Conservation (phyloP, 1,140 invertebrate genomes). For the Zaprionus nigranus region DNA sequence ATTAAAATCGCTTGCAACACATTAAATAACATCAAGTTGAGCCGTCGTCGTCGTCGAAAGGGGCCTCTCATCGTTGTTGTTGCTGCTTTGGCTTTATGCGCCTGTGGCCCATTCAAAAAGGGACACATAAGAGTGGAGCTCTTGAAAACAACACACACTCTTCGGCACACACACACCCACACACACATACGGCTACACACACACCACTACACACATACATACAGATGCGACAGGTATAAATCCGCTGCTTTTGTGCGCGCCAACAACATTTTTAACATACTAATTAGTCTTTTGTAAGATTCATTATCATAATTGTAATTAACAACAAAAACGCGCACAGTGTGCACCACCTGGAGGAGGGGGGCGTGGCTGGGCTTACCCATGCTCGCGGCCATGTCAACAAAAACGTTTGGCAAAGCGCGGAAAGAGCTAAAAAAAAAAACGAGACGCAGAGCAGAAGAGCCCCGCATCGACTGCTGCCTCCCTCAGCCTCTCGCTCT, state of each 20-base stretch:
- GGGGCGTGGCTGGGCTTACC: constrained; percentile 10
- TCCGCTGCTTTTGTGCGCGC: constrained; percentile 62
- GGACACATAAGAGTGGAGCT: constrained; percentile 37
- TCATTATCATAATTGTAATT: constrained; percentile 82
- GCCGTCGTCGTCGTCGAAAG: not conserved
- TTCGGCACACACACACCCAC: constrained; percentile 5
- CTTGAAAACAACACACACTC: constrained; percentile 38
- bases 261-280: constrained; percentile 77
- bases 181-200: constrained; percentile 9
- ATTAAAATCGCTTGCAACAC: constrained; percentile 36
- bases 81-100: constrained; percentile 35
- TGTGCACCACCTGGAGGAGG: constrained; percentile 6
- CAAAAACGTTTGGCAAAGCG: constrained; percentile 23
- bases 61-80: constrained; percentile 12
- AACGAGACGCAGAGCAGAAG: constrained; percentile 10
- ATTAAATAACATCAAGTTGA: constrained; percentile 43
- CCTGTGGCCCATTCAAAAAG: constrained; percentile 30
- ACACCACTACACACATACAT: constrained; percentile 9
- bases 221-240: constrained; percentile 51
- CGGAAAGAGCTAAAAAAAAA: constrained; percentile 16
- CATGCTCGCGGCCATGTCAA: constrained; percentile 38
- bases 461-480: constrained; percentile 7
- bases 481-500: not conserved
- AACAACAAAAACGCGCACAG: constrained; percentile 68
- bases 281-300: constrained; percentile 79